Evolutionary conservation across 1,140 invertebrate genomes (phyloP).

Genomic region (Sycophaga agraensis): DNA sequence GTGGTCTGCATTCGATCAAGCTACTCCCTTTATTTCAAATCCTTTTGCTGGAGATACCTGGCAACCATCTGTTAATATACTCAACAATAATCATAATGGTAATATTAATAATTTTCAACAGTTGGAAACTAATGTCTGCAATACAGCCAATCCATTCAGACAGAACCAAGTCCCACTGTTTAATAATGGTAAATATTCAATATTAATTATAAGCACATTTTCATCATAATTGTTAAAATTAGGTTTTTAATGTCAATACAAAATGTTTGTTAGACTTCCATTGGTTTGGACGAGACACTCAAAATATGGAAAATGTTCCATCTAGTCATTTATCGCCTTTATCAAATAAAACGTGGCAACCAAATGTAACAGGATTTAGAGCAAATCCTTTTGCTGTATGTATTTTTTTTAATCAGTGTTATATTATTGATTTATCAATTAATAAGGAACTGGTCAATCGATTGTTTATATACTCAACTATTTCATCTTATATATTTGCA

Average conservation of each 20-base stretch:
- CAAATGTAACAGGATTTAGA: constrained; percentile 50
- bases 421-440: background rate
- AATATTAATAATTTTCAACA: constrained; percentile 45
- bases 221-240: constrained; percentile 12
- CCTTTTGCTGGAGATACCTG: constrained; percentile 51
- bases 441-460: no score
- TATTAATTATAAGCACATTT: constrained; percentile 4
- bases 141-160: constrained; percentile 52
- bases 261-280: constrained; percentile 43
- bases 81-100: constrained; percentile 43
- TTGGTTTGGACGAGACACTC: constrained; percentile 47
- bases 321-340: constrained; percentile 53
- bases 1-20: constrained; percentile 48
- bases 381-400: constrained; percentile 55
- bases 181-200: constrained; percentile 45
- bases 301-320: constrained; percentile 51
- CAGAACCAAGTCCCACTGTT: constrained; percentile 42
- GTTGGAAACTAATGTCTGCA: constrained; percentile 44
- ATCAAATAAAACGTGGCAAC: constrained; percentile 54
- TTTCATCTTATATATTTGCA: constrained; percentile 32
- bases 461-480: background rate
- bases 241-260: constrained; percentile 9
- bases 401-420: background rate
- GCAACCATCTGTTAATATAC: constrained; percentile 47
- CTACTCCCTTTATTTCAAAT: constrained; percentile 49